These are phyloP conservation scores for Pelobates fuscus DNA, from an alignment of 2,113 vertebrate species.

Conservation along the genomic window DNA sequence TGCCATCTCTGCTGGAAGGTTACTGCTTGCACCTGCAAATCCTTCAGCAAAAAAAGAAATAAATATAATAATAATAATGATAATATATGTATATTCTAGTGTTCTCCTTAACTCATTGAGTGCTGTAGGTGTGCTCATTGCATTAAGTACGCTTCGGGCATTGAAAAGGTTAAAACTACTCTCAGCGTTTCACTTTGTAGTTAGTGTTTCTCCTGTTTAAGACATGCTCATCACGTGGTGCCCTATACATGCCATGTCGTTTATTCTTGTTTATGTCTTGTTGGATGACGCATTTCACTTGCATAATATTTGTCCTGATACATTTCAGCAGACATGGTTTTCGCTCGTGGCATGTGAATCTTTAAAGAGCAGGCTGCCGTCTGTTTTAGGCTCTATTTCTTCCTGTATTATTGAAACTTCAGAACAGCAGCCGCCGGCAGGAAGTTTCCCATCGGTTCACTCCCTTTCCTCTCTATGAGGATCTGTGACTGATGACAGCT, in stretches of 20 bases:
- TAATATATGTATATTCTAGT: background rate
- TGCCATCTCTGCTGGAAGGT: too few relatives aligned
- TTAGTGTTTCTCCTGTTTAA: too few relatives aligned
- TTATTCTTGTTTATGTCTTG: background rate
- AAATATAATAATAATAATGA: too few relatives aligned
- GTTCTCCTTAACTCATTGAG: too few relatives aligned
- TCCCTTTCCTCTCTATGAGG: conserved; percentile 36
- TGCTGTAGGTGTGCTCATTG: too few relatives aligned
- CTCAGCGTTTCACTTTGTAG: too few relatives aligned
- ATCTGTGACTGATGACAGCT: background rate
- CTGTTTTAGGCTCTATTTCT: conserved; percentile 19
- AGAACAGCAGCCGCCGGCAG: background rate
- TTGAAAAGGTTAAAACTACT: too few relatives aligned
- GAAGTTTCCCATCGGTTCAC: conserved; percentile 3
- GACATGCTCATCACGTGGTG: too few relatives aligned
- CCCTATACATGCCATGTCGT: background rate
- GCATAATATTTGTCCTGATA: conserved; percentile 3
- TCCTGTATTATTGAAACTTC: conserved; percentile 16
- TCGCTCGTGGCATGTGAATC: background rate
- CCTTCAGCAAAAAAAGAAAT: too few relatives aligned
- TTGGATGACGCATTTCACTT: conserved; percentile 5
- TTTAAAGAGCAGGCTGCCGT: background rate
- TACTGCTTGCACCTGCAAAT: too few relatives aligned
- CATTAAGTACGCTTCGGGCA: too few relatives aligned
- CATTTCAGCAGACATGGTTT: background rate